Conservation (phyloP, 1,140 invertebrate species). For the Cherax quadricarinatus region DNA sequence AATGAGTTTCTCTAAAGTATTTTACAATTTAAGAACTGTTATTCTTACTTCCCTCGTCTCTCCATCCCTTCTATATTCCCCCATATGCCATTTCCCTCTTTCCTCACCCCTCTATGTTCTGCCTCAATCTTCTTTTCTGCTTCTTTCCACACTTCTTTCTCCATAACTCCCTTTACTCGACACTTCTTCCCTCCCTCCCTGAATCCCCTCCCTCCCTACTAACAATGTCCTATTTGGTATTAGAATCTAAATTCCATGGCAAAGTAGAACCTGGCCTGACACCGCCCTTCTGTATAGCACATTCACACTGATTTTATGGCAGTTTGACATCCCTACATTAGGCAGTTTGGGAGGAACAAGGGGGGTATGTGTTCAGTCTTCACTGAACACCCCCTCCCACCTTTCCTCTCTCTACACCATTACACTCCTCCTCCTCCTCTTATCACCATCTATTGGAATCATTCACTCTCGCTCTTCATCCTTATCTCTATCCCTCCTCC, state of each 20-base stretch:
- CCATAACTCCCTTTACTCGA: neutral
- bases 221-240: conserved; percentile 24
- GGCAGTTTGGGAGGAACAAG: no score
- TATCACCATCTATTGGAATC: conserved; percentile 44
- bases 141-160: no score
- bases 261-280: conserved; percentile 66
- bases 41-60: no score
- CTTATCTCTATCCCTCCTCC: conserved; percentile 38
- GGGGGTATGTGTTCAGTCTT: no score
- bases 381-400: no score
- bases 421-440: neutral
- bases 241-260: conserved; percentile 52
- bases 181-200: neutral
- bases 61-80: no score
- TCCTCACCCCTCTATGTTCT: neutral
- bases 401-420: no score
- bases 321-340: conserved; percentile 50
- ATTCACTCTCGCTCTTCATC: conserved; percentile 40
- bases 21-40: no score
- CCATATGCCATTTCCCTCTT: neutral
- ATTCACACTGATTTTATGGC: conserved; percentile 69
- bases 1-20: no score
- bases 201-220: neutral
- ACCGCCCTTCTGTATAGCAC: conserved; percentile 67
- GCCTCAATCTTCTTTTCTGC: no score